These are phyloP conservation scores for Dunckerocampus dactyliophorus DNA, from an alignment of 2,113 vertebrate genomes.

Conservation along the genomic window DNA sequence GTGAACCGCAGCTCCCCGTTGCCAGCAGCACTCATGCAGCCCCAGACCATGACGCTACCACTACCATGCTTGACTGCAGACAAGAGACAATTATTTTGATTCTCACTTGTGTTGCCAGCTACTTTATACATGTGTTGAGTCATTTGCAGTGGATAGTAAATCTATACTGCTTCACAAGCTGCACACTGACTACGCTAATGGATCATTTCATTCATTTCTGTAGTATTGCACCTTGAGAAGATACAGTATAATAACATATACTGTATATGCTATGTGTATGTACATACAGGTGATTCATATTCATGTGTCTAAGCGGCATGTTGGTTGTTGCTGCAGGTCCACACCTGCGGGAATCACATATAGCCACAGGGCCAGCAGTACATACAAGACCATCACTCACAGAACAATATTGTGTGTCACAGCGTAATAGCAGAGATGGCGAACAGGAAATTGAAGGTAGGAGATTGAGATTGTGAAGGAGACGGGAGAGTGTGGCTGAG, in stretches of 20 bases:
- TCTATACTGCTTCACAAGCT: no score
- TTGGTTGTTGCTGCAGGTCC: conserved; percentile 32
- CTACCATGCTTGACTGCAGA: no score
- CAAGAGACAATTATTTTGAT: no score
- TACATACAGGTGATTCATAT: background rate
- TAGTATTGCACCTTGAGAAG: no score
- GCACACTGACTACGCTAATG: no score
- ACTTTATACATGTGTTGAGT: no score
- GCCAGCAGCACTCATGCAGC: no score
- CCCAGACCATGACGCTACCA: no score
- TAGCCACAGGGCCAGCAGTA: conserved; percentile 1
- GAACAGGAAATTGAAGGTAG: conserved; percentile 45
- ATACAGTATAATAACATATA: background rate
- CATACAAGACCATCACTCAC: background rate
- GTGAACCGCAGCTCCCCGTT: no score
- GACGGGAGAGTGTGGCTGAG: background rate
- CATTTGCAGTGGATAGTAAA: no score
- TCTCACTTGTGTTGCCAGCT: no score
- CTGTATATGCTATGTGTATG: background rate
- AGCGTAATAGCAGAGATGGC: conserved; percentile 21
- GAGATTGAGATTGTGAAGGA: conserved; percentile 21
- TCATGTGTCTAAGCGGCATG: conserved; percentile 33
- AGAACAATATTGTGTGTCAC: conserved; percentile 15
- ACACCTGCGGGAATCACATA: conserved; percentile 35
- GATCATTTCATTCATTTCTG: no score